These are phyloP conservation scores for Ommatoiulus sabulosus DNA, from an alignment of 2,888 invertebrate genomes.

Conservation along the genomic window DNA sequence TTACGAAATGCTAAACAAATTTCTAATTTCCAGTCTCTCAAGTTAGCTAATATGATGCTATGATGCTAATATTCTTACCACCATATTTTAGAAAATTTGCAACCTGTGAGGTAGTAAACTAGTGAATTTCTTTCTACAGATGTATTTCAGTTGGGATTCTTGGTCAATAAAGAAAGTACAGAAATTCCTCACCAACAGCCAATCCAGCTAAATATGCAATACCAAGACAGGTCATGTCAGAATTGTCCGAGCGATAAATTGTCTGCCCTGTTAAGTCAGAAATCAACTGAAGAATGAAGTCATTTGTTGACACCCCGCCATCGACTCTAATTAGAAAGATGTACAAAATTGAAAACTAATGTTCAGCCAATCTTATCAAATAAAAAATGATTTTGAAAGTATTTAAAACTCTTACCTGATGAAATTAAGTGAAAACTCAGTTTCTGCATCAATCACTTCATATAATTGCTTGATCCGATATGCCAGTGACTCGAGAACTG, in stretches of 20 bases:
- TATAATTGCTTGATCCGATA: slow-evolving; percentile 85
- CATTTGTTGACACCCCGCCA: slow-evolving; percentile 95
- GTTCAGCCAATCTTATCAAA: slow-evolving; percentile 51
- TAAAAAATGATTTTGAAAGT: slow-evolving; percentile 37
- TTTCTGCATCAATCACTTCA: slow-evolving; percentile 79
- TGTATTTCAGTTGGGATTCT: too few species aligned
- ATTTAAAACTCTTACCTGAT: slow-evolving; percentile 71
- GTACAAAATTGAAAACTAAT: background rate
- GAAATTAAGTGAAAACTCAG: slow-evolving; percentile 69
- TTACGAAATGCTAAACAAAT: too few species aligned
- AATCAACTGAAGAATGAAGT: slow-evolving; percentile 89
- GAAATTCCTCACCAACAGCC: slow-evolving; percentile 74
- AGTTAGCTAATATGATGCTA: too few species aligned
- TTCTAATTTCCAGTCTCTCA: too few species aligned
- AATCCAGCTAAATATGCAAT: slow-evolving; percentile 88
- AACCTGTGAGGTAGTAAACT: too few species aligned
- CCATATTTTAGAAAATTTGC: too few species aligned
- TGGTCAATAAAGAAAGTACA: background rate
- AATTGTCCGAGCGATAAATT: slow-evolving; percentile 79
- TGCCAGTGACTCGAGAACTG: slow-evolving; percentile 86
- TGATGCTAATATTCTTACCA: too few species aligned
- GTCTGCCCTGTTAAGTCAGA: slow-evolving; percentile 82
- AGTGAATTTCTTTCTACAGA: too few species aligned
- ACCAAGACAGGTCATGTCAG: slow-evolving; percentile 88
- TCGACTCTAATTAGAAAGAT: slow-evolving; percentile 69